phyloP scores from a whole-genome alignment of 2,113 vertebrate genomes.

The Thamnaconus septentrionalis region DNA sequence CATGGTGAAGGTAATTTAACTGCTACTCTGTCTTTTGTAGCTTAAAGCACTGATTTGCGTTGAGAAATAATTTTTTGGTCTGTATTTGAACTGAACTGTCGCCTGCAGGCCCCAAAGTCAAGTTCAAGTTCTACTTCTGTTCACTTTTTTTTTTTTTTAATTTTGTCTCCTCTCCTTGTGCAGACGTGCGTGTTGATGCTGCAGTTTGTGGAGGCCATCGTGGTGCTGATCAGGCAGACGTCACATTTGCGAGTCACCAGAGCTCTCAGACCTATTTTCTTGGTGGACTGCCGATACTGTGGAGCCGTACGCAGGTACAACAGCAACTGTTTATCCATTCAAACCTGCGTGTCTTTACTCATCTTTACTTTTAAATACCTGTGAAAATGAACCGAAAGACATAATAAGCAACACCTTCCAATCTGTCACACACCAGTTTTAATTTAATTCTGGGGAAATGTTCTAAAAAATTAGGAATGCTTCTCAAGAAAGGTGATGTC shows the following conservation, averaged over 20 bases:
- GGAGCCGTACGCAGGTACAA: constrained; percentile 90
- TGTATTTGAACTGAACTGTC: background rate
- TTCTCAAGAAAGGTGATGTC: too few relatives aligned
- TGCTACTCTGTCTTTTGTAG: background rate
- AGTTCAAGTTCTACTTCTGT: background rate
- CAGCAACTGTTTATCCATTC: background rate
- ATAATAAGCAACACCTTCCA: too few relatives aligned
- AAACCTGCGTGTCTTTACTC: too few relatives aligned
- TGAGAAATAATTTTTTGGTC: background rate
- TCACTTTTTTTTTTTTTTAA: background rate
- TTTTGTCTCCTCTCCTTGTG: background rate
- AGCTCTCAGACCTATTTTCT: constrained; percentile 94
- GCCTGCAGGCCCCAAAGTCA: background rate
- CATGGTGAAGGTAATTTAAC: constrained; percentile 89
- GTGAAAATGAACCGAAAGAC: too few relatives aligned
- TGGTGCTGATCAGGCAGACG: constrained; percentile 93
- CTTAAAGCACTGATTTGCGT: background rate
- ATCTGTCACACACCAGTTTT: too few relatives aligned
- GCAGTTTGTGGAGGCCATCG: constrained; percentile 94
- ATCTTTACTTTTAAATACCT: too few relatives aligned
- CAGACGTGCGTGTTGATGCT: constrained; percentile 90
- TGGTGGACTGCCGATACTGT: constrained; percentile 97
- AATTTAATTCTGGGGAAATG: too few relatives aligned
- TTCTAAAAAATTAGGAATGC: too few relatives aligned
- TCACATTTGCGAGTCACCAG: constrained; percentile 93